Evolutionary conservation across 2,888 invertebrate species (phyloP).

Genomic region (Magallana nippona): DNA sequence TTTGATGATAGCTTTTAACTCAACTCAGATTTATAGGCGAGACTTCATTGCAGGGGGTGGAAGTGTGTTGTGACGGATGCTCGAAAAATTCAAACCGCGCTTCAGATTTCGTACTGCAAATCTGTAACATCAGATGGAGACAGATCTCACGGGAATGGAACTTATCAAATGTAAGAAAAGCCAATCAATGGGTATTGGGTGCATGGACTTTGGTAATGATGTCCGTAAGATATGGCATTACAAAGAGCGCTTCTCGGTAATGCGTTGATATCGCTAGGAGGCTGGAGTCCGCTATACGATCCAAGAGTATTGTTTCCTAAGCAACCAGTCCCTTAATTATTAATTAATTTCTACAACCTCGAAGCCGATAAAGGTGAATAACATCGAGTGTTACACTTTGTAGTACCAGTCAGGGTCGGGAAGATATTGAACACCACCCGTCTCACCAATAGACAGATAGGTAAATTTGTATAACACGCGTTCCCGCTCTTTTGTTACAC

Average conservation of each 20-base stretch:
- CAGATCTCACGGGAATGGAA: no score
- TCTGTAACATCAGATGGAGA: no score
- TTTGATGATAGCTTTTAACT: neutral
- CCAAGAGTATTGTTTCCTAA: neutral
- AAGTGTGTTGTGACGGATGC: neutral
- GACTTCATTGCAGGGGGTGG: neutral
- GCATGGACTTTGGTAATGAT: neutral
- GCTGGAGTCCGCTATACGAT: neutral
- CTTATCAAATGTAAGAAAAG: neutral
- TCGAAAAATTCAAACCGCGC: no score
- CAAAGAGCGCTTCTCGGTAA: neutral
- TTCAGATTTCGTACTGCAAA: no score
- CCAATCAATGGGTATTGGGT: slow-evolving; percentile 6
- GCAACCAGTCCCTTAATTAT: slow-evolving; percentile 33
- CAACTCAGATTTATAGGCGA: no score
- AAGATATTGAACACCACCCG: neutral
- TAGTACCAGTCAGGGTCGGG: neutral
- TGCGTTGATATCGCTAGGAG: neutral
- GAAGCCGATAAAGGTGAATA: neutral
- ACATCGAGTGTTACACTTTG: neutral
- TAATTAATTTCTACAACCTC: slow-evolving; percentile 9
- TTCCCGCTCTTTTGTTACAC: no score
- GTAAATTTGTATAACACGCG: neutral
- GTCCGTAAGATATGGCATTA: no score
- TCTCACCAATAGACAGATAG: neutral